Percentiles rank a stretch among this genome's conserved stretches.
Conservation (phyloP, 2,797 vertebrate species). For the Sebastes baramenuke region DNA sequence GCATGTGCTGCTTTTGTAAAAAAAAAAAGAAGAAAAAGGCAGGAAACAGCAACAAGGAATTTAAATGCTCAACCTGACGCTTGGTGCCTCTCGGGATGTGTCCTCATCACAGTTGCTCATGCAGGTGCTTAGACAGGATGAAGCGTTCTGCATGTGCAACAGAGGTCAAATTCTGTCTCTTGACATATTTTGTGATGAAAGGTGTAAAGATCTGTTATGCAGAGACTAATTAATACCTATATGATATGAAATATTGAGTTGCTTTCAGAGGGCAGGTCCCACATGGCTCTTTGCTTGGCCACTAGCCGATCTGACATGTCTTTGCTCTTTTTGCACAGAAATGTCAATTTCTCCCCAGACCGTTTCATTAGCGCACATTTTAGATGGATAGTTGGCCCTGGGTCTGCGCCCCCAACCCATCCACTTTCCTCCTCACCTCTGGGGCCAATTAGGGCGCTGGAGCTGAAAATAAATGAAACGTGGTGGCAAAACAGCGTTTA, state of each 20-base stretch:
- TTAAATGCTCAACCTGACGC: background rate
- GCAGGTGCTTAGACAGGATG: background rate
- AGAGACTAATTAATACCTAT: constrained; percentile 45
- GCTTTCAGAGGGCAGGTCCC: constrained; percentile 19
- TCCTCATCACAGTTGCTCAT: background rate
- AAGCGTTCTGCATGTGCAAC: background rate
- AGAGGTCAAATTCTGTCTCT: constrained; percentile 6
- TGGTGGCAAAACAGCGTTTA: constrained; percentile 73
- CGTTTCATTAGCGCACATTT: constrained; percentile 63
- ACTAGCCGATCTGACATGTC: constrained; percentile 23
- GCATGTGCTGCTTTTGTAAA: background rate
- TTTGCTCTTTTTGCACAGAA: constrained; percentile 50
- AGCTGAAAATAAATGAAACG: constrained; percentile 69
- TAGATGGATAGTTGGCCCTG: constrained; percentile 57
- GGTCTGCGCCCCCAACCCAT: constrained; percentile 43
- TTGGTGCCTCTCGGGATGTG: background rate
- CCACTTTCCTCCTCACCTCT: constrained; percentile 65
- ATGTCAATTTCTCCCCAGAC: constrained; percentile 67
- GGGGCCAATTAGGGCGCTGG: constrained; percentile 73
- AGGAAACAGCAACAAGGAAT: background rate
- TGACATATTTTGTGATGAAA: constrained; percentile 18
- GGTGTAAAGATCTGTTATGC: background rate
- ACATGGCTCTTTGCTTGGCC: constrained; percentile 25
- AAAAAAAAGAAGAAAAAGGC: background rate
- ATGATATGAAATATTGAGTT: constrained; percentile 36